Base-by-base conservation (phyloP, 2,113 vertebrate genomes). In the Mormyrus lacerda region DNA sequence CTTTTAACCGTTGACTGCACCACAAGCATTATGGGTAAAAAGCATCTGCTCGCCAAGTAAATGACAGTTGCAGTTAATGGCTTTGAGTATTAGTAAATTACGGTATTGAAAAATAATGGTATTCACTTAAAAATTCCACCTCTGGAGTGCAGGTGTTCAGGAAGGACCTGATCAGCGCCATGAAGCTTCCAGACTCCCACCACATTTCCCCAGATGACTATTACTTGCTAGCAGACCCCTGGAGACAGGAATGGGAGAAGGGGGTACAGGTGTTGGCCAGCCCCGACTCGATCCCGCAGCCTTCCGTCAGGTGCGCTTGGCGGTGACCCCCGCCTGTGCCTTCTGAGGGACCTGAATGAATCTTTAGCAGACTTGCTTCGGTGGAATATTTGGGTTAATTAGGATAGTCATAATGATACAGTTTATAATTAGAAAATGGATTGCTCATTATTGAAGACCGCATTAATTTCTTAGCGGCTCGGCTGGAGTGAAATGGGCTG, bases 171-270 rank as follows among this genome's bases (percentile, higher is more conserved):
- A 99, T 99, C 93, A 99, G 98, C 94, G 98, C 97, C 92, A 99
- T 99, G 98, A 99, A 99, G 95, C 93, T 99, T 89, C 98, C 98
- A 0, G 98, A 99, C 94, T 98, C 98, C 87, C 97, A 99, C 91
- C 97, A 99, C 73, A 92, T 99, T 91, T 95, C 97, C 88, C 94
- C 96, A 47, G 98, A 99, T 87, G 98, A 97, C 90, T 99, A 97
- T 95, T 99, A 98, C 91, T 92, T 98, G 91, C 96, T 99, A 93
- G 95, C 96, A 0, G 98, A 99, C 94, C 96, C 97, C 0, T 99
- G 98, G 98, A 98, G 97, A 90, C 97, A 98, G 95, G 98, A 99
- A 93, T 99, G 98, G 98, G 98, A 99, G 94, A 99, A 99, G 91
- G 98, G 98, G 31, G 98, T 99, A 44, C 98, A 99, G 93, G 98